A percentile compares a stretch with the other conserved stretches of the same genome.
phyloP scores from a whole-genome alignment of 2,797 vertebrate species.

The Pagetopsis macropterus region DNA sequence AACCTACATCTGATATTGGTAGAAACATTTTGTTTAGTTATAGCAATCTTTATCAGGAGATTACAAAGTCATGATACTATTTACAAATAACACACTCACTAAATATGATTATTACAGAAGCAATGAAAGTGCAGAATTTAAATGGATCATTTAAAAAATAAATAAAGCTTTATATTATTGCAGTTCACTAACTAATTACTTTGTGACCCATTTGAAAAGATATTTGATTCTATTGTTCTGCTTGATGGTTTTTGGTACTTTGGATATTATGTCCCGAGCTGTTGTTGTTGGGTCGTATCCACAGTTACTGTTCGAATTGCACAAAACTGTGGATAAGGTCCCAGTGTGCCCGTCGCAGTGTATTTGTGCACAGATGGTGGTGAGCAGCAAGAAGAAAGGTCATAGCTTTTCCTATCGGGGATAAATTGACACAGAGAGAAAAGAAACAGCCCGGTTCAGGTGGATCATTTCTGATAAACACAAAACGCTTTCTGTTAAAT shows the following conservation, averaged over 20 bases:
- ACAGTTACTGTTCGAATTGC: background rate
- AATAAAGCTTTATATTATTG: conserved; percentile 1
- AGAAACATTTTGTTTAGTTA: background rate
- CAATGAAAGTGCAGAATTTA: background rate
- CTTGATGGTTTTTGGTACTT: background rate
- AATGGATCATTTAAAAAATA: background rate
- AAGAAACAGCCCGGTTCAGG: background rate
- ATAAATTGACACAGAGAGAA: conserved; percentile 7
- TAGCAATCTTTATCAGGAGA: background rate
- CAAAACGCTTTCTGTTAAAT: conserved; percentile 55
- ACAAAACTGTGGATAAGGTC: conserved; percentile 9
- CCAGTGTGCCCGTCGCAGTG: conserved; percentile 12
- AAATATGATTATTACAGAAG: background rate
- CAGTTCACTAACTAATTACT: background rate
- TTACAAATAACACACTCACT: background rate
- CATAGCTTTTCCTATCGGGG: conserved; percentile 35
- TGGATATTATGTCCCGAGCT: background rate
- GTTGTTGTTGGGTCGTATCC: background rate
- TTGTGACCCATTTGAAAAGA: background rate
- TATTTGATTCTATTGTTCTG: background rate
- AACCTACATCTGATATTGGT: background rate
- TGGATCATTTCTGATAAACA: conserved; percentile 49
- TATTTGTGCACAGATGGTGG: conserved; percentile 24
- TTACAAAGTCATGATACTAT: background rate
- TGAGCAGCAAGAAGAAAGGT: conserved; percentile 37